Evolutionary conservation across 1,140 invertebrate species (phyloP), one percentile per base, ranked within the genome.

Genomic region (Drosophila trapezifrons): DNA sequence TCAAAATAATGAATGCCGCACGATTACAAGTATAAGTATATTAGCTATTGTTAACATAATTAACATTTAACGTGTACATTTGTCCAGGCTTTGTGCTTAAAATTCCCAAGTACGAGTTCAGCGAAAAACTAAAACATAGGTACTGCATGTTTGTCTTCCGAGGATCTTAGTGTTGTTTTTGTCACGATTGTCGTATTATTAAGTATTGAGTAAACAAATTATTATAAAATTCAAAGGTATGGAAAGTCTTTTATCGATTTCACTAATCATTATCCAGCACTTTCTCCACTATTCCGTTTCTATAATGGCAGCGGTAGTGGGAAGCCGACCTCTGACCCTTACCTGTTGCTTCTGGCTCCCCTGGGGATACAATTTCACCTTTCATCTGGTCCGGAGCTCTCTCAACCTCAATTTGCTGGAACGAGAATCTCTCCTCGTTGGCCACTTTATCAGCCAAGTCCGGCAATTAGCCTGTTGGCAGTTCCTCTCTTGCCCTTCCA

Each of bases 381-480:
- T 52, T 66, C 62, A 69, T 69, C 65, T 43, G 60, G 18, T n/a
- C 13, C 20, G 13, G n/a, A 65, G 35, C 27, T 35, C 65, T 29
- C 15, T 22, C 32, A 43, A 7, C 37, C 32, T 13, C 20, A 58
- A 58, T 63, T 58, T 42, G 35, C 54, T 37, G 20, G 18, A 15
- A n/a, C 18, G 22, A n/a, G 47, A 55, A n/a, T 49, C 25, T 25
- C 38, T 35, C 29, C 35, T 32, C n/a, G 35, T 47, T 69, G 51
- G 67, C 51, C 49, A 63, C 29, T 46, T 63, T 42, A 63, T 59
- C 60, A 47, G 42, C 22, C 59, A 65, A 70, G 40, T 38, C 52
- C 42, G 20, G 51, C 66, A 71, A 71, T 71, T 71, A 71, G 69
- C 65, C 49, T 69, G 40, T 29, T 70, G 63, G 66, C 47, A 55